Evolutionary conservation across 2,113 vertebrate species (phyloP).

Genomic region (Bufo gargarizans): DNA sequence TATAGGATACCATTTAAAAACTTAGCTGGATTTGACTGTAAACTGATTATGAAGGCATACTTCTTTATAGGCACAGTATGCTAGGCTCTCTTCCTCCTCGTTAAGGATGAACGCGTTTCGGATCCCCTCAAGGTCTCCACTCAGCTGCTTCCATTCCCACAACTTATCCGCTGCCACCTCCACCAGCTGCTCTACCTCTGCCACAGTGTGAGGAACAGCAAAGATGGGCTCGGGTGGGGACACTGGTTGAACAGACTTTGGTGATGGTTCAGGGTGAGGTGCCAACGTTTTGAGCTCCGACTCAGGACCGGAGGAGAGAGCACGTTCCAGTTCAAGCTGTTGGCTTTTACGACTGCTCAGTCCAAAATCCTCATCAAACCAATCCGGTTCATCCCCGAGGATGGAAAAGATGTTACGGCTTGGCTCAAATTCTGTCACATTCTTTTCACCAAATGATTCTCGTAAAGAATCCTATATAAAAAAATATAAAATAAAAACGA

Average conservation of each 20-base stretch:
- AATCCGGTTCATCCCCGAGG: conserved; percentile 93
- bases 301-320: neutral
- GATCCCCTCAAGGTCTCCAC: conserved; percentile 67
- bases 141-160: conserved; percentile 84
- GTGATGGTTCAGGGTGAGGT: conserved; percentile 75
- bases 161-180: conserved; percentile 82
- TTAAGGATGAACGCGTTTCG: neutral
- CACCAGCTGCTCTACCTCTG: conserved; percentile 87
- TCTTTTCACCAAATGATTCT: conserved; percentile 87
- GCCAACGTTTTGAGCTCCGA: conserved; percentile 68
- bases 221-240: conserved; percentile 81
- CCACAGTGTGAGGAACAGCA: conserved; percentile 85
- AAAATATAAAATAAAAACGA: neutral
- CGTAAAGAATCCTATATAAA: conserved; percentile 87
- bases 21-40: neutral
- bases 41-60: neutral
- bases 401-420: conserved; percentile 84
- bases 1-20: conserved; percentile 22
- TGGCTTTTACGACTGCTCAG: conserved; percentile 85
- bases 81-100: conserved; percentile 30
- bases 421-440: conserved; percentile 91
- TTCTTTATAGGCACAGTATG: conserved; percentile 39
- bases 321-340: conserved; percentile 72
- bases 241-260: conserved; percentile 68
- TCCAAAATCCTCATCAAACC: conserved; percentile 99